These are phyloP conservation scores for Chionis minor DNA, from an alignment of 2,113 vertebrate genomes.

Conservation along the genomic window DNA sequence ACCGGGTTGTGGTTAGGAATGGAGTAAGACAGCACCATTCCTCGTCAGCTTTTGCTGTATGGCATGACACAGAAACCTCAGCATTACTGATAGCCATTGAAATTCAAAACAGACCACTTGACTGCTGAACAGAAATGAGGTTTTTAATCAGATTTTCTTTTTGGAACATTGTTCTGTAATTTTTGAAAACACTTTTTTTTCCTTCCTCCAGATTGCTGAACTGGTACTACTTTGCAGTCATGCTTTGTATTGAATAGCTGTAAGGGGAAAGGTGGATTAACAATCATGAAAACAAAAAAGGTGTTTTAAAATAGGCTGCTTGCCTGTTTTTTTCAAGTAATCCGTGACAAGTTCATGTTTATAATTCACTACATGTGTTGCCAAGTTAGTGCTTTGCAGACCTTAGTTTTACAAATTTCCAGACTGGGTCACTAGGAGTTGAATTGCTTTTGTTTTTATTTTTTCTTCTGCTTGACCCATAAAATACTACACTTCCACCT, in stretches of 20 bases:
- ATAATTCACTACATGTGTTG: slow-evolving; percentile 12
- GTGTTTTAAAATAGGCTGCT: neutral
- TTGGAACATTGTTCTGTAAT: neutral
- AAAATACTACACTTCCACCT: neutral
- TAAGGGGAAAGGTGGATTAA: neutral
- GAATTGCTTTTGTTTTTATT: slow-evolving; percentile 3
- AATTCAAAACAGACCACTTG: neutral
- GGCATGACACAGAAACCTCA: neutral
- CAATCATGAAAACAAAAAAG: neutral
- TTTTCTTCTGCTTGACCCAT: neutral
- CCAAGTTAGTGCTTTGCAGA: neutral
- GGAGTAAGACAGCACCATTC: neutral
- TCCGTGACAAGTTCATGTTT: slow-evolving; percentile 11
- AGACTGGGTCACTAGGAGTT: neutral
- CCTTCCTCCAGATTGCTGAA: neutral
- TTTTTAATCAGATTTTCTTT: slow-evolving; percentile 19
- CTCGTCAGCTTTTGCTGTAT: neutral
- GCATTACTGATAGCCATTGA: neutral
- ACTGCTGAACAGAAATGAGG: neutral
- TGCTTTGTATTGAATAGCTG: neutral
- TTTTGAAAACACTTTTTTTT: neutral
- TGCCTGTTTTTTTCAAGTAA: neutral
- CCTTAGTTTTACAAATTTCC: neutral
- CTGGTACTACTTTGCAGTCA: neutral
- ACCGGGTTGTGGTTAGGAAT: neutral